Evolutionary conservation across 2,888 invertebrate species (phyloP).

Genomic region (Oegoconia quadripuncta): DNA sequence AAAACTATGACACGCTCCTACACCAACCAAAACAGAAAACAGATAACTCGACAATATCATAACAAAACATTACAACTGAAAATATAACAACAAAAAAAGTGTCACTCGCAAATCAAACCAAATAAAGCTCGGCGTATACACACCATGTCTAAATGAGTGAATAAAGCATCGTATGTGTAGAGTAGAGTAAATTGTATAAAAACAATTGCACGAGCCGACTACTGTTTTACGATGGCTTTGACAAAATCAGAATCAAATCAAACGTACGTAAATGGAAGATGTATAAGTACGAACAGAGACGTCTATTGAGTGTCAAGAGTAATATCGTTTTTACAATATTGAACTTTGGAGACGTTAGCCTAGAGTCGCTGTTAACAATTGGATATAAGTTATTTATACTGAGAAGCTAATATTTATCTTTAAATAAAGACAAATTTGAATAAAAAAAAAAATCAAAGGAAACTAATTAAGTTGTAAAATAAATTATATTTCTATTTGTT

Average conservation of each 20-base stretch:
- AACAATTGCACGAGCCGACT: conserved; percentile 64
- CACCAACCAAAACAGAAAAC: conserved; percentile 40
- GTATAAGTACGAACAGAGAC: conserved; percentile 37
- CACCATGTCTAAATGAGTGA: conserved; percentile 58
- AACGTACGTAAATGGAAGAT: conserved; percentile 71
- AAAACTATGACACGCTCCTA: conserved; percentile 66
- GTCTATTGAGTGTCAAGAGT: conserved; percentile 38
- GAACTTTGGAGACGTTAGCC: too few relatives aligned
- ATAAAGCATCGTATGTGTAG: conserved; percentile 44
- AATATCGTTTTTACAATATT: too few relatives aligned
- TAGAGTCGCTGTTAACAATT: too few relatives aligned
- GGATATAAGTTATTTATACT: too few relatives aligned
- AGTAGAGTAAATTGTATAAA: conserved; percentile 73
- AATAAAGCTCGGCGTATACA: conserved; percentile 51
- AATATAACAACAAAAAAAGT: conserved; percentile 52
- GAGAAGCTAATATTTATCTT: too few relatives aligned
- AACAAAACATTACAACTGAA: conserved; percentile 54
- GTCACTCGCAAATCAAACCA: conserved; percentile 72
- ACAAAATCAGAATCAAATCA: conserved; percentile 72
- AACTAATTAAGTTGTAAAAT: too few relatives aligned
- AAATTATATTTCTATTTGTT: too few relatives aligned
- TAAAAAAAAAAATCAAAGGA: too few relatives aligned
- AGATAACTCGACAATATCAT: conserved; percentile 57
- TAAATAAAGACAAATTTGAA: too few relatives aligned
- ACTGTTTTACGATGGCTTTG: conserved; percentile 73